Conservation (phyloP, 2,888 invertebrate species). For the Aleiodes testaceus region DNA sequence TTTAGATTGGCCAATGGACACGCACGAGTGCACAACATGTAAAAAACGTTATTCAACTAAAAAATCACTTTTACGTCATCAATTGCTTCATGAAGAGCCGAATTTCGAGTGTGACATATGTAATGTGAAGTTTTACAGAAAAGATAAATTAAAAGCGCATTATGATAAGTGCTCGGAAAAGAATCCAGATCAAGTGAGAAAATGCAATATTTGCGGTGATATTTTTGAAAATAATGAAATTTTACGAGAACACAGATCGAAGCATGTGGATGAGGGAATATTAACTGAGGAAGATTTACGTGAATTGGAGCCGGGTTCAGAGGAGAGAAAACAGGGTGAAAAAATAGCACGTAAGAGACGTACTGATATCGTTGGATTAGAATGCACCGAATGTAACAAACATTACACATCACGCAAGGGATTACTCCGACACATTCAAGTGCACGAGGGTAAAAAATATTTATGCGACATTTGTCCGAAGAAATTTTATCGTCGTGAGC, state of each 20-base stretch:
- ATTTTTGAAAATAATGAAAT: constrained; percentile 70
- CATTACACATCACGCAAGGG: constrained; percentile 70
- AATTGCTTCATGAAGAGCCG: constrained; percentile 69
- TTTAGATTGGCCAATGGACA: constrained; percentile 70
- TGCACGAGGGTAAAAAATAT: constrained; percentile 71
- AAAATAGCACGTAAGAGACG: constrained; percentile 66
- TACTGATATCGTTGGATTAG: constrained; percentile 69
- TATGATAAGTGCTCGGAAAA: constrained; percentile 71
- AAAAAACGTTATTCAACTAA: constrained; percentile 71
- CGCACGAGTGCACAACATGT: constrained; percentile 68
- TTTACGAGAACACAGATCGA: constrained; percentile 65
- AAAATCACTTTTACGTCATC: constrained; percentile 69
- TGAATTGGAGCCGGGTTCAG: constrained; percentile 66
- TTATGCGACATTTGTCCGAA: constrained; percentile 71
- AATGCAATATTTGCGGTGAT: constrained; percentile 71
- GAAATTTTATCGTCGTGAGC: constrained; percentile 70
- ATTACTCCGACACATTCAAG: constrained; percentile 66
- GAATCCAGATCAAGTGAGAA: constrained; percentile 70
- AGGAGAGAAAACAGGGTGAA: constrained; percentile 61
- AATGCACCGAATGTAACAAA: constrained; percentile 71
- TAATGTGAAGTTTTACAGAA: constrained; percentile 69
- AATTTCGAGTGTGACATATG: constrained; percentile 71
- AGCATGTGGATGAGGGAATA: constrained; percentile 70
- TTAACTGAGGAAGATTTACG: constrained; percentile 68
- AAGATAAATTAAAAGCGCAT: constrained; percentile 70